Conservation (phyloP, 2,113 vertebrate species). For the Channa maculata region DNA sequence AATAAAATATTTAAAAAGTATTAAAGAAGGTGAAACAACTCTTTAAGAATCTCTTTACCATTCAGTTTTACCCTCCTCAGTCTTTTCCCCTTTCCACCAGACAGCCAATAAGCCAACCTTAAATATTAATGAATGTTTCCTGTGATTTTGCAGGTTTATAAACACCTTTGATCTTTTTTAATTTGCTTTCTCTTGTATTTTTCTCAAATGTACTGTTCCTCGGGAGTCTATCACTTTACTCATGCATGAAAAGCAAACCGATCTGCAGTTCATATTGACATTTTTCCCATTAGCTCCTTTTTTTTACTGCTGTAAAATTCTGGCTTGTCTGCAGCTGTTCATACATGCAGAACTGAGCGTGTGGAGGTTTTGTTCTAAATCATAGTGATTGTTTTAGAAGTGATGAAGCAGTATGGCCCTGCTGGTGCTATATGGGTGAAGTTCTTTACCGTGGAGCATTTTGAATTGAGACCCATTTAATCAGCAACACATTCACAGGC, state of each 20-base stretch:
- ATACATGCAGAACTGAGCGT: not conserved
- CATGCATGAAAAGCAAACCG: slow-evolving; percentile 6
- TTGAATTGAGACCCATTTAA: slow-evolving; percentile 63
- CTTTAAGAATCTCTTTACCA: slow-evolving; percentile 22
- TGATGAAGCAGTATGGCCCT: slow-evolving; percentile 29
- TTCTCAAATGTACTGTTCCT: not conserved
- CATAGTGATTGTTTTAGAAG: slow-evolving; percentile 25
- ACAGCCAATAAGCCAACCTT: slow-evolving; percentile 22
- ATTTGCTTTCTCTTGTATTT: slow-evolving; percentile 10
- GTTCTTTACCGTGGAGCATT: slow-evolving; percentile 8
- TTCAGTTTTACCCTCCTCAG: slow-evolving; percentile 7
- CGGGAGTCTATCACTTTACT: not conserved
- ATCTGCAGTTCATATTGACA: slow-evolving; percentile 22
- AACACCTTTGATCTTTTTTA: slow-evolving; percentile 27
- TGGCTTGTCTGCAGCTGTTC: not conserved
- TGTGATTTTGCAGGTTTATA: slow-evolving; percentile 16
- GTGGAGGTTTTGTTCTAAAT: slow-evolving; percentile 25
- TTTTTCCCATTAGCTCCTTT: not conserved
- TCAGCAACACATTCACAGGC: slow-evolving; percentile 50
- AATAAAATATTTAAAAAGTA: slow-evolving; percentile 57
- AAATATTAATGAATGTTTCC: slow-evolving; percentile 50
- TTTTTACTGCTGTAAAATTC: not conserved
- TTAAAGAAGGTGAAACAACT: slow-evolving; percentile 49
- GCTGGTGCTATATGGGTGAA: slow-evolving; percentile 45
- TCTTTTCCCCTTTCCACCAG: not conserved